Evolutionary conservation across 2,797 vertebrate species (phyloP), one percentile per base, ranked within the genome.

Genomic region (Mallotus villosus): DNA sequence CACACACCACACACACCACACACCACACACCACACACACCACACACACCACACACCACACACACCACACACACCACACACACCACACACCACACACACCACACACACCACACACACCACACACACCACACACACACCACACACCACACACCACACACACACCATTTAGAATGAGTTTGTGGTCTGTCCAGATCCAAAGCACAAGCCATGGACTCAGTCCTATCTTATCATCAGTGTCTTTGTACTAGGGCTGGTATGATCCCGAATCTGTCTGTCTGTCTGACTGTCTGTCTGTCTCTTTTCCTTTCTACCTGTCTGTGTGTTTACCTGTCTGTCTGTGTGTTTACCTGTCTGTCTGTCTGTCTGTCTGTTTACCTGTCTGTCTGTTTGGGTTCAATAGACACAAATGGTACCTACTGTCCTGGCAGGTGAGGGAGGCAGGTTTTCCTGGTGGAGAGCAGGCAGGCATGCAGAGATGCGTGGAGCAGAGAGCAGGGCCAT

Each of bases 381-480:
- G 22, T 46, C 29, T 68, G 41, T 67, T 22, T 19, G 34, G 2
- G 41, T 41, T 41, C 37, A 12, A 41, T 41, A 14, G 41, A 41
- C 41, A 41, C 41, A 41, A 12, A 41, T 88, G 90, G 85, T 90
- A 93, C 93, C 91, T 93, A 94, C 92, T 92, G 89, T 93, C 89
- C 90, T 90, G 90, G 91, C 92, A 94, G 86, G 87, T 90, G 85
- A 86, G 90, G 1, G 88, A 89, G 22, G 91, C 89, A 22, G 88
- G 89, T 78, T 93, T 92, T 68, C 89, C 91, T 92, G 90, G 72
- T 72, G 78, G 21, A 74, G 66, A 68, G 75, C 21, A 21, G 71
- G 78, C 72, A 77, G 76, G 22, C 16, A 32, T 67, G 78, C 73
- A 71, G 84, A 85, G 32, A 34, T 2, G 32, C 0, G 58, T 24